Base-by-base conservation (phyloP, 2,888 invertebrate genomes). In the Hermaeophaga mercurialis region DNA sequence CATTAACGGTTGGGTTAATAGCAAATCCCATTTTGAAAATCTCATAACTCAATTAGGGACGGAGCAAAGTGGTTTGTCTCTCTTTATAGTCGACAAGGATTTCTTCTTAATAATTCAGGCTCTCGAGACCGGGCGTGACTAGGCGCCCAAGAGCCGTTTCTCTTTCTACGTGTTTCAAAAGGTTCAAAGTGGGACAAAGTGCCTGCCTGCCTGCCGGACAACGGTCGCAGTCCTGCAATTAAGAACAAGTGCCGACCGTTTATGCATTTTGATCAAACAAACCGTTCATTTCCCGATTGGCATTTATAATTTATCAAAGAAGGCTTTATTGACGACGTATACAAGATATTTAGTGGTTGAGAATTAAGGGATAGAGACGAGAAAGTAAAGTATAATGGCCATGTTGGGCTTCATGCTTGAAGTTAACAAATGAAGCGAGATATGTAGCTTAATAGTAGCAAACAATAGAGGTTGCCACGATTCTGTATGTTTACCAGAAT, bases 101-200 rank as follows among this genome's bases (percentile, higher is more conserved):
- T 70, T 69, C 71, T 71, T 72, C 70, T 72, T 71, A 72, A 72
- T 72, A 72, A 72, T 72, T 72, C 70, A 72, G 61, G 63, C 66
- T 63, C 60, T 46, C 33, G 31, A 65, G 59, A 66, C 17, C 68
- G 63, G 63, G 64, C 68, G 70, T 69, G 67, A 69, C 69, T 62
- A 66, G 65, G 62, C 56, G 56, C 54, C 56, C 64, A 64, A 61
- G 61, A 64, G 62, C 60, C 36, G 36, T 36, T 38, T 38, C 36
- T 43, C 50, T 33, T 50, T 41, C 26, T 38, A 45, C 33, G 33
- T 45, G 45, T 62, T 58, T 54, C 18, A 53, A 50, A 60, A 58
- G 54, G 44, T 48, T 49, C 60, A 45, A 39, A 49, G 14, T 48
- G 34, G 12, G 8, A 22, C 12, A 5, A 3, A 12, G 2, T 47